Evolutionary conservation across 2,888 invertebrate genomes (phyloP), one percentile per base, ranked within the genome.

Genomic region (Cremastobaeus sp.): DNA sequence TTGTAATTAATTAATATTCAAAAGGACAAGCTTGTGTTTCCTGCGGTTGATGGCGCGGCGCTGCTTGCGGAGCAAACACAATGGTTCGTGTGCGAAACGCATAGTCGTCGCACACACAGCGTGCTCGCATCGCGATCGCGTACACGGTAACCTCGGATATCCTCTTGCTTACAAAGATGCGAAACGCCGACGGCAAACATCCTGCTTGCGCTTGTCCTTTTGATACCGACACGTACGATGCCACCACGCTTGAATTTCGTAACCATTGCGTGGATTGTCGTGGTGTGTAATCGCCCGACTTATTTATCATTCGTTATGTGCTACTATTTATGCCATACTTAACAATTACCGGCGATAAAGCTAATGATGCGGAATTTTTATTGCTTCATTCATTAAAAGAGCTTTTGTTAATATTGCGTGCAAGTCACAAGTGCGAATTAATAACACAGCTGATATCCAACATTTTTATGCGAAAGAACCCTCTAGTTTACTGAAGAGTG

Each of bases 101-200:
- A 32, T 39, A 34, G 54, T 54, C 54, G 60, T 60, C 69, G 48
- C 48, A 48, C 66, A 45, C 48, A 20, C 21, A 35, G 43, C 28
- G 43, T 41, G 57, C 66, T 48, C 39, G 34, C 34, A 20, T 55
- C 52, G 65, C 65, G 65, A 66, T 55, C 66, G 18, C 47, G 37
- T 8, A 17, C 65, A 30, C 65, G 34, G 32, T 15, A 59, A 50
- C 59, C 55, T 64, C 70, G 62, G 62, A 62, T 64, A 64, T 70
- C 62, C 70, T 57, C 43, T 55, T 52, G 59, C 59, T 45, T 48
- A 54, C 72, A 65, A 70, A 62, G 71, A 65, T 47, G 71, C 71
- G 52, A 71, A 64, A 64, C 50, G 50, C 43, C 57, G 57, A 52
- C 50, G 59, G 54, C 71, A 59, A 52, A 65, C 59, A 59, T 65